Evolutionary conservation across 53 echinoderm and acorn worm species (phyloP).

Genomic region (Echinometra lucunter): DNA sequence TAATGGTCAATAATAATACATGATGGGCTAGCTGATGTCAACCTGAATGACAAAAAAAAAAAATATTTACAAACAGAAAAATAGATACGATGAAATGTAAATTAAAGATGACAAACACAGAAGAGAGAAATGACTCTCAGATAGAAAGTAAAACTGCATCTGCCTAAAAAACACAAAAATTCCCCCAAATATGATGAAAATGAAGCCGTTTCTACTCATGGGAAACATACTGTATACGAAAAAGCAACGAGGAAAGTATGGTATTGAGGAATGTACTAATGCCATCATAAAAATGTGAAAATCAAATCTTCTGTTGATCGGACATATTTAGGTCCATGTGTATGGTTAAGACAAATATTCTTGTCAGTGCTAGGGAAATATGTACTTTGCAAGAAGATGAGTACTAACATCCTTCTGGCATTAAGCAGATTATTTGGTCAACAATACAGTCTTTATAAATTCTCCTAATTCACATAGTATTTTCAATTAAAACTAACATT

Average conservation of each 20-base stretch:
- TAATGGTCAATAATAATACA: constrained; percentile 30
- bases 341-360: neutral
- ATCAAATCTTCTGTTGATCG: neutral
- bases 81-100: constrained; percentile 14
- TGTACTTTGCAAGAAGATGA: too few relatives aligned
- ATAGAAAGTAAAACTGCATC: neutral
- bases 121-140: neutral
- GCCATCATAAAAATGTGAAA: neutral
- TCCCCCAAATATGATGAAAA: neutral
- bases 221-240: neutral
- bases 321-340: neutral
- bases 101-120: neutral
- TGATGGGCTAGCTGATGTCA: constrained; percentile 13
- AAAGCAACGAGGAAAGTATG: constrained; percentile 6
- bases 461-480: too few relatives aligned
- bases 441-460: too few relatives aligned
- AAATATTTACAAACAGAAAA: constrained; percentile 27
- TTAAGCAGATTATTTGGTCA: too few relatives aligned
- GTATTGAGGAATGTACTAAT: constrained; percentile 32
- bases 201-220: neutral
- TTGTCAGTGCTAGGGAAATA: neutral
- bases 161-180: neutral
- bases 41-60: neutral
- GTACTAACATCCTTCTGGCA: too few relatives aligned
- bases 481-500: too few relatives aligned